Percentiles rank a stretch among this genome's conserved stretches.
Conservation (phyloP, 2,888 invertebrate species). For the Xiphydria camelus region DNA sequence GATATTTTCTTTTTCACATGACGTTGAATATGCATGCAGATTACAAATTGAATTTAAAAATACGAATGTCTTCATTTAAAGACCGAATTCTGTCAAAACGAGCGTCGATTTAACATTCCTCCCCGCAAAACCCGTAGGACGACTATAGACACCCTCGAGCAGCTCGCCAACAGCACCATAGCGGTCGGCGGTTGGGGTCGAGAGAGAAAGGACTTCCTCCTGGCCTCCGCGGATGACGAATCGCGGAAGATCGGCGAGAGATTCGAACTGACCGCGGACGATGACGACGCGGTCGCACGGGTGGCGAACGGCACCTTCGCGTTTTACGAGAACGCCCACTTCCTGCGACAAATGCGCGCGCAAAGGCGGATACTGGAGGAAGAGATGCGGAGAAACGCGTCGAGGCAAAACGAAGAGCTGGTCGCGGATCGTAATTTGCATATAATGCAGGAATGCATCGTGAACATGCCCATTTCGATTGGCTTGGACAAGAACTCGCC, state of each 20-base stretch:
- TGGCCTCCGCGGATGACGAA: constrained; percentile 68
- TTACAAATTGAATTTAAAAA: too few species aligned
- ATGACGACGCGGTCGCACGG: constrained; percentile 66
- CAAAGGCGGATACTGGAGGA: constrained; percentile 60
- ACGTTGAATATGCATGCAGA: too few species aligned
- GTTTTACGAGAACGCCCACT: constrained; percentile 78
- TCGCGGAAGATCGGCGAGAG: constrained; percentile 70
- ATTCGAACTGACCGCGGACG: constrained; percentile 67
- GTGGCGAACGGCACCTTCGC: constrained; percentile 75
- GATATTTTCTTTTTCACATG: too few species aligned
- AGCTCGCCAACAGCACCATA: constrained; percentile 69
- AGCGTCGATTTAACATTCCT: too few species aligned
- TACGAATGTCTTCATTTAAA: too few species aligned
- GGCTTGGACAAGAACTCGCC: constrained; percentile 84
- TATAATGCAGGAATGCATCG: constrained; percentile 80
- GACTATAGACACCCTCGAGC: constrained; percentile 76
- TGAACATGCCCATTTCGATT: constrained; percentile 79
- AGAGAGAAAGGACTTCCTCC: constrained; percentile 72
- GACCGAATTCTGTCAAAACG: too few species aligned
- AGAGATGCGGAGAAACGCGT: constrained; percentile 39
- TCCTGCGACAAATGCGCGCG: constrained; percentile 69
- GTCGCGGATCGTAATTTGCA: constrained; percentile 65
- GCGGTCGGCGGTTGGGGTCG: constrained; percentile 74
- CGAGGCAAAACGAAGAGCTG: constrained; percentile 15
- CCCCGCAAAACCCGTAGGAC: too few species aligned